Conservation (phyloP, 2,797 vertebrate genomes). For the Avahi laniger region DNA sequence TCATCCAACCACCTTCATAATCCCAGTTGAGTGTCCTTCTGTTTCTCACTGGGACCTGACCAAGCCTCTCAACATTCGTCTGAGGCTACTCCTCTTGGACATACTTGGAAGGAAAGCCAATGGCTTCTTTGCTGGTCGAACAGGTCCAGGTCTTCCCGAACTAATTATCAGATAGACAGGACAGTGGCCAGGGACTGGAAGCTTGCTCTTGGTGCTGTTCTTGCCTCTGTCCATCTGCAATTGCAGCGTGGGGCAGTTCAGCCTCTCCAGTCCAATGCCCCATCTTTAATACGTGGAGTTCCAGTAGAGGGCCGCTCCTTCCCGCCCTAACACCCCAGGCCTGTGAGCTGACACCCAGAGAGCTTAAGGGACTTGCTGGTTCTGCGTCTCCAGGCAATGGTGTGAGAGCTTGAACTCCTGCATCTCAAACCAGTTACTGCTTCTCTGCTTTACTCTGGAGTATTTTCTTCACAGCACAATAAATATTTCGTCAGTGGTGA, state of each 20-base stretch:
- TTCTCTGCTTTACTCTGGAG: conserved; percentile 5
- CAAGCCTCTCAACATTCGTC: background rate
- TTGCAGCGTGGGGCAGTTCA: background rate
- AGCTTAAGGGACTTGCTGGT: background rate
- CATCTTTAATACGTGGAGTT: background rate
- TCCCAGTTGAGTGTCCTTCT: background rate
- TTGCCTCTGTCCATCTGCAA: background rate
- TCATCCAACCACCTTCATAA: background rate
- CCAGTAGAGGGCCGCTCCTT: background rate
- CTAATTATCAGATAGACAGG: background rate
- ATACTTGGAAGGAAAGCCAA: background rate
- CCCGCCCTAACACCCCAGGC: background rate
- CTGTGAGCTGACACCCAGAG: background rate
- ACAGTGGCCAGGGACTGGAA: background rate
- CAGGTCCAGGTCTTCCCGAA: background rate
- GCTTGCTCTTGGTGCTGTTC: background rate
- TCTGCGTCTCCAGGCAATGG: background rate
- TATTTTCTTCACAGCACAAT: conserved; percentile 1
- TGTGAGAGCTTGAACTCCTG: background rate
- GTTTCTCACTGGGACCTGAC: background rate
- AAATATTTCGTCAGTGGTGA: conserved; percentile 41
- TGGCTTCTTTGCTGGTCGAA: background rate
- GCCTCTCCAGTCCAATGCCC: background rate
- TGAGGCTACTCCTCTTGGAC: background rate
- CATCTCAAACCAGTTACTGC: background rate